Base-by-base conservation (phyloP, 2,113 vertebrate species). In the Rhombomys opimus region DNA sequence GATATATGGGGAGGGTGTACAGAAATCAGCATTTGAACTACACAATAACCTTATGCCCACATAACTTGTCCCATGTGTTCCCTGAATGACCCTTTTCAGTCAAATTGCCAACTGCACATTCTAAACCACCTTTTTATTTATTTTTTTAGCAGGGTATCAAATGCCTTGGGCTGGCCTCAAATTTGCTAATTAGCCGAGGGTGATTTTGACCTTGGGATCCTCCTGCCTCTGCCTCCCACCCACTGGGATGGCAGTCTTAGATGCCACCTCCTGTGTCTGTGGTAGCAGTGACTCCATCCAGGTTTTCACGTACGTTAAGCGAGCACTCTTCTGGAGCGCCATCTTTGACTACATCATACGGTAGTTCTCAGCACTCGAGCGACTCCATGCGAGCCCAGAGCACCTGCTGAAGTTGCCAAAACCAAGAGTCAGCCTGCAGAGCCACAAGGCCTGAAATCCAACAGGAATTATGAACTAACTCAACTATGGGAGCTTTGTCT, bases 341-440 rank as follows among this genome's bases (percentile, higher is more conserved):
- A 11, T 52, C 54, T 89, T 41, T 86, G 54, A 32, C 77, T 35
- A 41, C 22, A 35, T 25, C 67, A 17, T 14, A 80, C 50, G 41
- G 32, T 41, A 67, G 32, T 46, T 87, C 78, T 78, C 50, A 61
- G 32, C 59, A 75, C 57, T 20, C 3, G 73, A 23, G 5, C 46
- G 67, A 70, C 27, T 27, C 35, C 35, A 65, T 2, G 1, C 8
- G 54, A 25, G 0, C 32, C 32, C 10, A 41, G 10, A 12, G 38
- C 72, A 91, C 57, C 84, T 89, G 50, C 50, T 93, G 46, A 87
- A 50, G n/a, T 87, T 84, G 23, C 68, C 30, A 5, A 95, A 93
- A 84, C 20, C 59, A 72, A 87, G 63, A 90, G 67, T 68, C 27
- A 38, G 10, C 38, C 7, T 52, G 12, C 13, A 32, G 8, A 57